phyloP scores from a whole-genome alignment of 2,113 vertebrate genomes.

The Oncorhynchus clarkii region DNA sequence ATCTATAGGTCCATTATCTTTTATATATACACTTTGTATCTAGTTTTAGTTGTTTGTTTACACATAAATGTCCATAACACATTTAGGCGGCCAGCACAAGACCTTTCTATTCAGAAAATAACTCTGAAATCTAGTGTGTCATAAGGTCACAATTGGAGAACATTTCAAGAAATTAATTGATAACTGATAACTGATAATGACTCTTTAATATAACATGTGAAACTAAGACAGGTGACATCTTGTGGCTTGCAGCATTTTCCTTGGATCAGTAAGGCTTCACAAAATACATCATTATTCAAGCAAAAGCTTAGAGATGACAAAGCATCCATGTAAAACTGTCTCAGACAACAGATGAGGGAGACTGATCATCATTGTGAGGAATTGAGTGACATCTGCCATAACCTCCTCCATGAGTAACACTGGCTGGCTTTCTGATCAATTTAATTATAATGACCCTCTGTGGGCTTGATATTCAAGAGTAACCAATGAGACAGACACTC shows the following conservation, averaged over 20 bases:
- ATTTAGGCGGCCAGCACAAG: no score
- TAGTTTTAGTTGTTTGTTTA: no score
- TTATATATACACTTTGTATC: no score
- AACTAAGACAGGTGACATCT: not conserved
- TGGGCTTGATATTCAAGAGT: not conserved
- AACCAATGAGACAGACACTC: not conserved
- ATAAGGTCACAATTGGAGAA: not conserved
- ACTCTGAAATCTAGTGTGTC: not conserved
- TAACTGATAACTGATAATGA: not conserved
- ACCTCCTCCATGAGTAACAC: conserved; percentile 24
- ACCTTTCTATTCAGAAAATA: no score
- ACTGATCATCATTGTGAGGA: conserved; percentile 1
- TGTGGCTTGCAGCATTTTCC: not conserved
- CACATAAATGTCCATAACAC: no score
- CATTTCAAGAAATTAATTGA: not conserved
- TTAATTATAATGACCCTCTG: not conserved
- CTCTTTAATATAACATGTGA: not conserved
- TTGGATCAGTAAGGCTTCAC: conserved; percentile 22
- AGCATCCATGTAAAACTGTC: conserved; percentile 11
- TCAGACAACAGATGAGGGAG: conserved; percentile 1
- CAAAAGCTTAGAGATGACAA: conserved; percentile 8
- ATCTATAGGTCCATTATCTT: no score
- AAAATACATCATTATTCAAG: conserved; percentile 20
- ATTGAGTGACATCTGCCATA: not conserved
- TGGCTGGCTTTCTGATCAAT: conserved; percentile 31